These are phyloP conservation scores for Hoplostethus mediterraneus DNA, from an alignment of 2,797 vertebrate species.

Conservation along the genomic window DNA sequence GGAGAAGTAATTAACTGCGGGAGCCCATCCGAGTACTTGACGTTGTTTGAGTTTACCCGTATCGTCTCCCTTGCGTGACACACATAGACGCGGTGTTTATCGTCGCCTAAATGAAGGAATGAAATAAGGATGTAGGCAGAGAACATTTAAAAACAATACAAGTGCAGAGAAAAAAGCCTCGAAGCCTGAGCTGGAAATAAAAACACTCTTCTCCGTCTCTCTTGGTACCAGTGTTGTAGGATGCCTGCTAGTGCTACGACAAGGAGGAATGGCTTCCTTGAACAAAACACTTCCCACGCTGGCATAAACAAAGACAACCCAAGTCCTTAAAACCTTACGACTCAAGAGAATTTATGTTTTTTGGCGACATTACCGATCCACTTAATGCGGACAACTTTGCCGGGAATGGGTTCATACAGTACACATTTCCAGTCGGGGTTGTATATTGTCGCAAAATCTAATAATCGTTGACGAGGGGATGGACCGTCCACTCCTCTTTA, in stretches of 20 bases:
- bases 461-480: background rate
- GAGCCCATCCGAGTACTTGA: constrained; percentile 39
- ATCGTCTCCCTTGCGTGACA: constrained; percentile 20
- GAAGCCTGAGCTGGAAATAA: constrained; percentile 56
- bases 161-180: constrained; percentile 9
- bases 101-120: background rate
- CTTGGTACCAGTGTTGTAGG: constrained; percentile 47
- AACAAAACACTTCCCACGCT: constrained; percentile 68
- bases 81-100: background rate
- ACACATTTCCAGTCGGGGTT: background rate
- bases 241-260: constrained; percentile 52
- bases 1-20: constrained; percentile 60
- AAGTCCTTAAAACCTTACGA: constrained; percentile 45
- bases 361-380: constrained; percentile 28
- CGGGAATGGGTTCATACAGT: background rate
- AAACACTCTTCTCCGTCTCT: constrained; percentile 28
- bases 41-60: constrained; percentile 31
- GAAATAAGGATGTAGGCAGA: background rate
- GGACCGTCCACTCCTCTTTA: constrained; percentile 31
- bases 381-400: constrained; percentile 24
- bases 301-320: constrained; percentile 62
- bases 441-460: background rate
- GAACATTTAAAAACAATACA: constrained; percentile 10
- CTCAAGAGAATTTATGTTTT: constrained; percentile 19
- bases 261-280: constrained; percentile 56